phyloP scores from a whole-genome alignment of 2,888 invertebrate genomes.

The Tetropium fuscum region DNA sequence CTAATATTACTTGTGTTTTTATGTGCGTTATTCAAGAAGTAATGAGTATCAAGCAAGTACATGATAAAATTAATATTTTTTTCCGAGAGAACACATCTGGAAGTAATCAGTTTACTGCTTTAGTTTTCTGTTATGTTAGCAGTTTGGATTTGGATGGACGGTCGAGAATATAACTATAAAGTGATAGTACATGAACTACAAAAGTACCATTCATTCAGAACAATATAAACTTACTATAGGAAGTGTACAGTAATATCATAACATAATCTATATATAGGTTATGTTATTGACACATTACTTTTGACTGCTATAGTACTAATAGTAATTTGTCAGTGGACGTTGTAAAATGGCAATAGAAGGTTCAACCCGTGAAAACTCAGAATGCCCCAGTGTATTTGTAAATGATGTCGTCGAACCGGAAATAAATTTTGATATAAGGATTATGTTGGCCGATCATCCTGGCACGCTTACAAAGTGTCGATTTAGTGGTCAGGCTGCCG shows the following conservation, averaged over 20 bases:
- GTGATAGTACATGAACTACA: conserved; percentile 61
- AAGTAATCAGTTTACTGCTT: conserved; percentile 75
- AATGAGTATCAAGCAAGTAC: conserved; percentile 73
- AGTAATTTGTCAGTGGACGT: conserved; percentile 48
- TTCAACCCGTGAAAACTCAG: conserved; percentile 59
- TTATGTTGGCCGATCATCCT: conserved; percentile 77
- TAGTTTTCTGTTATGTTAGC: conserved; percentile 76
- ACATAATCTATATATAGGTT: no score
- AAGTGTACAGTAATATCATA: no score
- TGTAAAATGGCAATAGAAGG: conserved; percentile 53
- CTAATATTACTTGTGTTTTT: no score
- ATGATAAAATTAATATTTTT: conserved; percentile 62
- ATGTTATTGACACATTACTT: no score
- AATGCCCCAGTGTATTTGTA: conserved; percentile 60
- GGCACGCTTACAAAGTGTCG: conserved; percentile 73
- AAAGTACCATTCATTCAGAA: no score
- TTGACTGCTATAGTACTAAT: no score
- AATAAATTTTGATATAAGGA: conserved; percentile 70
- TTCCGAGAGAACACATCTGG: conserved; percentile 62
- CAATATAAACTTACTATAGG: no score
- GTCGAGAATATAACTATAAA: conserved; percentile 46
- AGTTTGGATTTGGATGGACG: conserved; percentile 78
- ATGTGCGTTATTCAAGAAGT: conserved; percentile 71
- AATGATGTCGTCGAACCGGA: conserved; percentile 58
- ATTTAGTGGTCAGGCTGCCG: conserved; percentile 71